Conservation (phyloP, 2,888 invertebrate species). For the Aricia artaxerxes region DNA sequence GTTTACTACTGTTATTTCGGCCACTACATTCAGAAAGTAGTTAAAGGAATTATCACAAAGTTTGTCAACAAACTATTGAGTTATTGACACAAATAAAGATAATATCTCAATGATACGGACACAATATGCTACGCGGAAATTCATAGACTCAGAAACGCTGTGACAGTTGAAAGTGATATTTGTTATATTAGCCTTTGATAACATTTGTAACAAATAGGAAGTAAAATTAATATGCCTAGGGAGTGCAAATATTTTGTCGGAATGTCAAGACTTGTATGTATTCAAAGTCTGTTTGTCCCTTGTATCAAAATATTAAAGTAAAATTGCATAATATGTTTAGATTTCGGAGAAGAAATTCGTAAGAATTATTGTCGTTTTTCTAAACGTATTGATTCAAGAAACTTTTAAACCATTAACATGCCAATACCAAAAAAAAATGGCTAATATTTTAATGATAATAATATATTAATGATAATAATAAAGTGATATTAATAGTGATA, state of each 20-base stretch:
- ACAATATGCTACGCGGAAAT: neutral
- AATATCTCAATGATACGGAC: neutral
- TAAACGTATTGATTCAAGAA: too few relatives aligned
- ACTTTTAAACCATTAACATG: too few relatives aligned
- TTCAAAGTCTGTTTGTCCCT: neutral
- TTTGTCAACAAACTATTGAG: constrained; percentile 6
- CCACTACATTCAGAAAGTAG: neutral
- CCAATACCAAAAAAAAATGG: too few relatives aligned
- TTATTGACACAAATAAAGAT: neutral
- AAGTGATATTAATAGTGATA: too few relatives aligned
- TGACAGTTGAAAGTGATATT: constrained; percentile 11
- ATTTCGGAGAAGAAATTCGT: too few relatives aligned
- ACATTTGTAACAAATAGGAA: neutral
- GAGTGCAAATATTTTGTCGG: neutral
- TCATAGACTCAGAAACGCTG: neutral
- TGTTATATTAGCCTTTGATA: constrained; percentile 1
- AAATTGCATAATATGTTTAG: too few relatives aligned
- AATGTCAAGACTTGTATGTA: neutral
- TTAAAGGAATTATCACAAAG: neutral
- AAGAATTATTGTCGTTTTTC: too few relatives aligned
- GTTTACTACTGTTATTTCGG: neutral
- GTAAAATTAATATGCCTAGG: neutral
- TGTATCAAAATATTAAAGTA: neutral
- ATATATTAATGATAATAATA: too few relatives aligned
- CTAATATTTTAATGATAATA: too few relatives aligned